These are phyloP conservation scores for Pentamera pediparva DNA, from an alignment of 53 echinoderm and acorn worm genomes.

Conservation along the genomic window DNA sequence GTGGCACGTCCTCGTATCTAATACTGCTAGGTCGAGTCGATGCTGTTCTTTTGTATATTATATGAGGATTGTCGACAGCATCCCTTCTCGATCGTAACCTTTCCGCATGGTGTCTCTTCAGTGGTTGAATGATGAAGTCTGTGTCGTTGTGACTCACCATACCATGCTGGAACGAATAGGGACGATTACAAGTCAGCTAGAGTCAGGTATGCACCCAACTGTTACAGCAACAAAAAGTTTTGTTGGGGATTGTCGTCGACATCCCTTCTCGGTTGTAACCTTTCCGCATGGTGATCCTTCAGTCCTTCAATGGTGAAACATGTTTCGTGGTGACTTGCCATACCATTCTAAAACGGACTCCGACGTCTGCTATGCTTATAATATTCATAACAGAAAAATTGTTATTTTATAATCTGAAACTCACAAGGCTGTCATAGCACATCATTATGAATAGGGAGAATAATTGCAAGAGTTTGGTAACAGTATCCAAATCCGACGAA, in stretches of 20 bases:
- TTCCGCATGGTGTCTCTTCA: constrained; percentile 31
- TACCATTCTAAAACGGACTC: constrained; percentile 26
- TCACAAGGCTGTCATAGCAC: too few relatives aligned
- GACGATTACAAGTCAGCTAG: background rate
- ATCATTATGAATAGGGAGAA: too few relatives aligned
- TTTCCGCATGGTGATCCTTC: constrained; percentile 26
- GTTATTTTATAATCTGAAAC: too few relatives aligned
- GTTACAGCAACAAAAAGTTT: too few relatives aligned
- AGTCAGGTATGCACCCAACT: too few relatives aligned
- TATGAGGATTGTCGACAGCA: constrained; percentile 37
- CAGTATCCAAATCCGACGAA: too few relatives aligned
- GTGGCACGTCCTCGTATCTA: too few relatives aligned
- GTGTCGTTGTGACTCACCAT: constrained; percentile 41
- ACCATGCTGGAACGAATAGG: constrained; percentile 14
- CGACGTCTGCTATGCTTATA: too few relatives aligned
- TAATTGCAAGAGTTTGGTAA: too few relatives aligned
- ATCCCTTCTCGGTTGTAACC: constrained; percentile 37
- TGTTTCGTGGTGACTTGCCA: constrained; percentile 37
- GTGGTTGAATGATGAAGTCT: constrained; percentile 41
- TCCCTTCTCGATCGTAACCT: constrained; percentile 40
- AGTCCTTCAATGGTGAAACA: constrained; percentile 42
- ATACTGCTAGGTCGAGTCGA: too few relatives aligned
- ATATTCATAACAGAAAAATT: too few relatives aligned
- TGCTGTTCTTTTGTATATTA: constrained; percentile 44
- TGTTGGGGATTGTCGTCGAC: too few relatives aligned